These are phyloP conservation scores for Ctenodactylus gundi DNA, from an alignment of 2,113 vertebrate species.

Conservation along the genomic window DNA sequence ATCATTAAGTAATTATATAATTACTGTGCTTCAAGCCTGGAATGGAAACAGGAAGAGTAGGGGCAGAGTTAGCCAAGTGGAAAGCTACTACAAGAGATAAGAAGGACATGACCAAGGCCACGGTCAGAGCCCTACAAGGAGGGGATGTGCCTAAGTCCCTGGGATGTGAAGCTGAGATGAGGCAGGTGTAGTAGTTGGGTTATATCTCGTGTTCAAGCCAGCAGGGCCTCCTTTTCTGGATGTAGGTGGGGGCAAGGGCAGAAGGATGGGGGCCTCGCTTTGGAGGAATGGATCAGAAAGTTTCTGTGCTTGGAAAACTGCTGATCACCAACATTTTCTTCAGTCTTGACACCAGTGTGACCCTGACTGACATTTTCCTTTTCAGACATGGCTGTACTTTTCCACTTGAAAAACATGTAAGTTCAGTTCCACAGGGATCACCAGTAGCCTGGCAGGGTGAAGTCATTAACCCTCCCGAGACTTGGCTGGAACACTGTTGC, in stretches of 20 bases:
- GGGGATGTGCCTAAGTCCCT: not conserved
- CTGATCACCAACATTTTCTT: not conserved
- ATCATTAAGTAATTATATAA: too few species aligned
- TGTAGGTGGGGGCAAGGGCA: not conserved
- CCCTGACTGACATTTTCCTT: slow-evolving; percentile 39
- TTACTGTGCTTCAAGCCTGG: not conserved
- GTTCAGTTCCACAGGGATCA: not conserved
- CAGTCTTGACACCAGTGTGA: slow-evolving; percentile 27
- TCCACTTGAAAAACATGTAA: slow-evolving; percentile 34
- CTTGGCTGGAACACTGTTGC: not conserved
- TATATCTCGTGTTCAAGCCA: not conserved
- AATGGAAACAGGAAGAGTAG: not conserved
- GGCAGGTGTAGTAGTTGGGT: not conserved
- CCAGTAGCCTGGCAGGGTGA: not conserved
- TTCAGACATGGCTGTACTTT: slow-evolving; percentile 54
- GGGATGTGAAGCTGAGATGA: not conserved
- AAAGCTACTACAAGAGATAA: not conserved
- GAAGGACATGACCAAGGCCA: not conserved
- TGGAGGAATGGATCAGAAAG: not conserved
- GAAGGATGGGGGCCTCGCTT: not conserved
- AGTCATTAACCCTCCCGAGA: not conserved
- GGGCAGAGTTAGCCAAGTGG: not conserved
- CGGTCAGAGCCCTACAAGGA: not conserved
- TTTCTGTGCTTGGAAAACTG: slow-evolving; percentile 41
- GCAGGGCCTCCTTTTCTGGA: not conserved